These are phyloP conservation scores for Martes flavigula DNA, from an alignment of 2,797 vertebrate species.

Conservation along the genomic window DNA sequence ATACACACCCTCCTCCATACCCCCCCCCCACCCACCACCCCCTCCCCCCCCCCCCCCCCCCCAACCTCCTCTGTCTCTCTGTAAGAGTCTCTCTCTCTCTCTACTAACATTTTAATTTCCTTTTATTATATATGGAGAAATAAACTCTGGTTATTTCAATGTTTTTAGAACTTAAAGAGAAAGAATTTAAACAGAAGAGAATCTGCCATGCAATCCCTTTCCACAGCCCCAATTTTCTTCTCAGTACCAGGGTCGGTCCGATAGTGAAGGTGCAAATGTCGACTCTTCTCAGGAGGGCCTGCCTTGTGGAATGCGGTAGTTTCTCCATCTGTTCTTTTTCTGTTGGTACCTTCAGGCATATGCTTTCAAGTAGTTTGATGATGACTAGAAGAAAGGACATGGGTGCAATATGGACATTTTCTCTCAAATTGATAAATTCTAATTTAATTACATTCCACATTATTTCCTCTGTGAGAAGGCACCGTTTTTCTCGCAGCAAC, in stretches of 20 bases:
- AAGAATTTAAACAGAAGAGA: background rate
- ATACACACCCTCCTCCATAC: too few species aligned
- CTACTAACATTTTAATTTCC: too few species aligned
- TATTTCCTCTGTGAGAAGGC: background rate
- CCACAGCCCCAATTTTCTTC: fast-evolving
- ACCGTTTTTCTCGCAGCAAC: background rate
- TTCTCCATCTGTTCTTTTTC: background rate
- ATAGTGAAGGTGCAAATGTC: background rate
- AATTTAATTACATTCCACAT: background rate
- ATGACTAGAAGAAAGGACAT: background rate
- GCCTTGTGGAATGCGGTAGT: fast-evolving
- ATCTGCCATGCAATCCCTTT: fast-evolving
- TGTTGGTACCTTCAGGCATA: background rate
- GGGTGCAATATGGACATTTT: fast-evolving
- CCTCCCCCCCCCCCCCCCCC: too few species aligned
- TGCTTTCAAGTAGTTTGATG: background rate
- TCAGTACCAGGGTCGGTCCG: fast-evolving
- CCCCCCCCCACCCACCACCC: too few species aligned
- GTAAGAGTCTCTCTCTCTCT: too few species aligned
- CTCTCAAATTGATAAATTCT: background rate
- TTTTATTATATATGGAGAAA: background rate
- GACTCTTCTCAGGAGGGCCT: fast-evolving
- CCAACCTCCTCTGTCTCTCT: too few species aligned
- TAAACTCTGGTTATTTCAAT: background rate
- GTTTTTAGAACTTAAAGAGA: background rate